Base-by-base conservation (phyloP, 2,888 invertebrate genomes). In the Diarsia rubi region DNA sequence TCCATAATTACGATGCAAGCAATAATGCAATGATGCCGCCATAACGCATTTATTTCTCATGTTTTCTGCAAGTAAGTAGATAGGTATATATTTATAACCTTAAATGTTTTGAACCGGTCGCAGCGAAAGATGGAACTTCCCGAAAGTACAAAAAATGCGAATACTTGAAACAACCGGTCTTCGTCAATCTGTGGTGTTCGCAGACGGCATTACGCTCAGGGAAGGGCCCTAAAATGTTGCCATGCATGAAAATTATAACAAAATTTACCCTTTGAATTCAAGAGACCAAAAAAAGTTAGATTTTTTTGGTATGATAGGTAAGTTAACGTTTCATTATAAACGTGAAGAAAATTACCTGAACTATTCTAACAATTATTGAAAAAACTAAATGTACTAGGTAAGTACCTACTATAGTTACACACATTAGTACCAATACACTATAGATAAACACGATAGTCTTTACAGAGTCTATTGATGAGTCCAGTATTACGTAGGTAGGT, bases 91-190 rank as follows among this genome's bases (percentile, higher is more conserved):
- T 2, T n/a, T n/a, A 68, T 47, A 8, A 4, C n/a, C n/a, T 42
- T n/a, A 52, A 12, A 52, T 21, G 31, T 74, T 77, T 57, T 57
- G 37, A 67, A 57, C 37, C 45, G 27, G 37, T 74, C 9, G 27
- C 31, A 45, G 19, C 21, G 45, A 24, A 65, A n/a, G n/a, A 76
- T 27, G 9, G 45, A 62, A 54, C 62, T 63, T 79, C n/a, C n/a
- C 12, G 45, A 47, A 52, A 69, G 52, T n/a, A 45, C 19, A 24
- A 37, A 49, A 57, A 57, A 54, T 54, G 16, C 21, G 64, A 59
- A 47, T 64, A 24, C 68, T 74, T 64, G 42, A 44, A 42, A 6
- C 16, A 69, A 86, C 87, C 81, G 80, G 87, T 85, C 68, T 75
- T 75, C 79, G 67, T 69, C 77, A 81, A 85, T 74, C 52, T 83